These are phyloP conservation scores for Melanitta fusca DNA, from an alignment of 2,797 vertebrate genomes.

Conservation along the genomic window DNA sequence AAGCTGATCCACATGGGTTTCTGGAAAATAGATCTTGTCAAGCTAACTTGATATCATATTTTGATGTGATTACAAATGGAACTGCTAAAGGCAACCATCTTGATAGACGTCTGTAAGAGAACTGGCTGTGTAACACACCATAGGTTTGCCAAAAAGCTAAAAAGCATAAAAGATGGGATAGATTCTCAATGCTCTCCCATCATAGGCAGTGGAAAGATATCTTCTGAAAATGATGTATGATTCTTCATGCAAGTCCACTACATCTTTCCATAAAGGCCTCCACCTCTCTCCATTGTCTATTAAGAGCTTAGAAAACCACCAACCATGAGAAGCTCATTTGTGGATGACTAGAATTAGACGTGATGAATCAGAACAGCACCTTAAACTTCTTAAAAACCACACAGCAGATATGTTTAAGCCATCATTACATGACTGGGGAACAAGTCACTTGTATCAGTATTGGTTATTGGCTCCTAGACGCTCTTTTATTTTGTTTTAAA, in stretches of 20 bases:
- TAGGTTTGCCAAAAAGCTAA: slow-evolving; percentile 28
- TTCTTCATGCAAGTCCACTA: neutral
- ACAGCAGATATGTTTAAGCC: neutral
- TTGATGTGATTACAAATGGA: slow-evolving; percentile 66
- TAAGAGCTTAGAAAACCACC: neutral
- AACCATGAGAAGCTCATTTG: neutral
- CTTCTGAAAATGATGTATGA: neutral
- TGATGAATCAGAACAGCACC: neutral
- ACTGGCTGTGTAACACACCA: neutral
- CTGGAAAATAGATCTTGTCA: slow-evolving; percentile 65
- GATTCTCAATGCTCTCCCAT: neutral
- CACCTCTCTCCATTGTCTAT: neutral
- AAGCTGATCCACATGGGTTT: slow-evolving; percentile 34
- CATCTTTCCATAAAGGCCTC: neutral
- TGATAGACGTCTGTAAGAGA: slow-evolving; percentile 31
- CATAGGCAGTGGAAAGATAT: neutral
- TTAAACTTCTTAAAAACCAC: neutral
- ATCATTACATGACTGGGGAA: neutral
- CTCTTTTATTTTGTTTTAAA: neutral
- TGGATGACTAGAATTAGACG: neutral
- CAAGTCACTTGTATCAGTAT: neutral
- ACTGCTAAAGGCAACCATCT: slow-evolving; percentile 31
- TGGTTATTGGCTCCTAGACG: neutral
- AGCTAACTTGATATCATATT: slow-evolving; percentile 53
- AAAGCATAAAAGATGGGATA: slow-evolving; percentile 18